Evolutionary conservation across 2,888 invertebrate species (phyloP).

Genomic region (Patella pellucida): DNA sequence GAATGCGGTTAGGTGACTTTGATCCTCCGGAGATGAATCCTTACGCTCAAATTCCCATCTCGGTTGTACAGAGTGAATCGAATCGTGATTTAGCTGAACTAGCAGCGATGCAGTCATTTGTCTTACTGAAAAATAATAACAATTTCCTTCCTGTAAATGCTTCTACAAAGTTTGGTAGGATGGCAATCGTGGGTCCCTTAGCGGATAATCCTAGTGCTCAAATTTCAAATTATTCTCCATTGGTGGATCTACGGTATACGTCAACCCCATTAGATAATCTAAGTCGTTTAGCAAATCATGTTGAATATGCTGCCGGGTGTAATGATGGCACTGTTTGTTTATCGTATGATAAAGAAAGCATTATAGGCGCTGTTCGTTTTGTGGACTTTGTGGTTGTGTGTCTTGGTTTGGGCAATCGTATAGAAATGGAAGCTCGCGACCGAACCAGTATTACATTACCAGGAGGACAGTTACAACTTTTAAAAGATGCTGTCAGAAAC

Average conservation of each 20-base stretch:
- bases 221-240: constrained; percentile 61
- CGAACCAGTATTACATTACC: neutral
- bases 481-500: neutral
- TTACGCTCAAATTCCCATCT: constrained; percentile 43
- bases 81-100: constrained; percentile 42
- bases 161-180: neutral
- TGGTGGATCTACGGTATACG: constrained; percentile 40
- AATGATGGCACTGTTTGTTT: constrained; percentile 42
- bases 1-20: constrained; percentile 56
- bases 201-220: constrained; percentile 53
- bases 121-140: constrained; percentile 53
- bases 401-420: constrained; percentile 46
- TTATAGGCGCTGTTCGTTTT: constrained; percentile 43
- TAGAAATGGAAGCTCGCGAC: neutral
- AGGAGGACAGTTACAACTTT: neutral
- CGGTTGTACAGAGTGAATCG: constrained; percentile 41
- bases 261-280: constrained; percentile 55
- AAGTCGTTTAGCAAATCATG: constrained; percentile 32
- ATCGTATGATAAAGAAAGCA: constrained; percentile 39
- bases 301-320: constrained; percentile 55
- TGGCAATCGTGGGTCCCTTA: constrained; percentile 65
- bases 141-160: constrained; percentile 36
- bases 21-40: constrained; percentile 60
- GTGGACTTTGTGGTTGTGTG: constrained; percentile 55
- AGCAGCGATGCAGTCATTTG: constrained; percentile 56